These are phyloP conservation scores for Ormia ochracea DNA, from an alignment of 2,888 invertebrate genomes.

Conservation along the genomic window DNA sequence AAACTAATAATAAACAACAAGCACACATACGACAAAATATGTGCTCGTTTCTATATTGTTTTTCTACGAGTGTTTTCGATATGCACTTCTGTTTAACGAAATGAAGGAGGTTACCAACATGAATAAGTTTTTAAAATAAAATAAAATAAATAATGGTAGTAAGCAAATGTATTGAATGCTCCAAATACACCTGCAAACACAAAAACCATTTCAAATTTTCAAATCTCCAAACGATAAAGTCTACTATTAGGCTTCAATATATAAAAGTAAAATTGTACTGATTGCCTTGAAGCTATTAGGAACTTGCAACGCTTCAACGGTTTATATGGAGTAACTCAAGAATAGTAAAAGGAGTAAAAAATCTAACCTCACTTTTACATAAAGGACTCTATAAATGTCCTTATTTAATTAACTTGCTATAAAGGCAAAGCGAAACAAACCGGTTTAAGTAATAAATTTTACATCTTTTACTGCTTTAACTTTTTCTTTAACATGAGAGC, in stretches of 20 bases:
- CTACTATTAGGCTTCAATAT: background rate
- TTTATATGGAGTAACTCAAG: too few species aligned
- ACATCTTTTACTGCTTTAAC: too few species aligned
- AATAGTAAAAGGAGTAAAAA: too few species aligned
- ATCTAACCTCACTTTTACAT: too few species aligned
- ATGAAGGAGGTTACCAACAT: constrained; percentile 38
- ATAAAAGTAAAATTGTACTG: background rate
- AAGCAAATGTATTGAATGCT: constrained; percentile 8
- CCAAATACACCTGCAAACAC: background rate
- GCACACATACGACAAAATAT: background rate
- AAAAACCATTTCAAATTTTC: background rate
- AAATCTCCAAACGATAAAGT: background rate
- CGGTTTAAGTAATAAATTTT: too few species aligned
- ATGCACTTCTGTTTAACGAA: constrained; percentile 26
- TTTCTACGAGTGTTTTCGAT: constrained; percentile 3
- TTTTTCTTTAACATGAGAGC: too few species aligned
- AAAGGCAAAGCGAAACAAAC: too few species aligned
- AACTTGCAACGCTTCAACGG: background rate
- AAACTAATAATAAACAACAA: constrained; percentile 44
- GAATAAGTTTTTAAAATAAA: constrained; percentile 11
- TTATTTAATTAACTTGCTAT: too few species aligned
- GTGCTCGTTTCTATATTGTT: background rate
- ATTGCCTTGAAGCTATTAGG: background rate
- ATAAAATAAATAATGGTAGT: constrained; percentile 5
- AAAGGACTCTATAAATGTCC: too few species aligned